Base-by-base conservation (phyloP, 1,140 invertebrate genomes). In the Drosophila melanica region DNA sequence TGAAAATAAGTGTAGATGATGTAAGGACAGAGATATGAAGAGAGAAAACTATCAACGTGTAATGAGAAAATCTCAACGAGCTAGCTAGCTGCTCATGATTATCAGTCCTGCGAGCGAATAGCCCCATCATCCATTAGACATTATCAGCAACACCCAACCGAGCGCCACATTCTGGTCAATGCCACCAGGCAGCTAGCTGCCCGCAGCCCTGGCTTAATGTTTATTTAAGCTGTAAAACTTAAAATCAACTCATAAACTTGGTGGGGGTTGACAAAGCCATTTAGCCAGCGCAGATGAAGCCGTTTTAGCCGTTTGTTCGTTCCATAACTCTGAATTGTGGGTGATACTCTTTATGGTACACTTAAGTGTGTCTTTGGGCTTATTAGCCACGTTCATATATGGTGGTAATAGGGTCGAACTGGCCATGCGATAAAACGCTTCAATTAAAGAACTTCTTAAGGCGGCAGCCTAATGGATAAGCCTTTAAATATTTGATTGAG, bases 1-100 rank as follows among this genome's bases (percentile, higher is more conserved):
- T 77, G 67, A 81, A 82, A 79, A 86, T 76, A 87, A 78, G 78
- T 77, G 72, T 73, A 84, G 77, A 85, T 85, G 84, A 79, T 72
- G 74, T 55, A 42, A 75, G 60, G 44, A 18, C 44, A 55, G 16
- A 14, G 33, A 35, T 33, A 51, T 30, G 64, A 51, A 75, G 47
- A 74, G 58, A 57, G 62, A 79, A 87, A 79, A 48, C 75, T 57
- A 87, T 87, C 76, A 87, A 79, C 66, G 68, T 89, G 79, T 84
- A 87, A 87, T 87, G 82, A 84, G 82, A 87, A 82, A 87, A 87
- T 71, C 84, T 82, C 62, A 58, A 57, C 18, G 51, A 51, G 53
- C 54, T 64, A 51, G 53, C 54, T 64, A 18, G 30, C 59, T 64
- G 69, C 76, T 16, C 14, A 51, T 42, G 64, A 55, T 70, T 70